These are phyloP conservation scores for Sebastes baramenuke DNA, from an alignment of 2,797 vertebrate species.

Conservation along the genomic window DNA sequence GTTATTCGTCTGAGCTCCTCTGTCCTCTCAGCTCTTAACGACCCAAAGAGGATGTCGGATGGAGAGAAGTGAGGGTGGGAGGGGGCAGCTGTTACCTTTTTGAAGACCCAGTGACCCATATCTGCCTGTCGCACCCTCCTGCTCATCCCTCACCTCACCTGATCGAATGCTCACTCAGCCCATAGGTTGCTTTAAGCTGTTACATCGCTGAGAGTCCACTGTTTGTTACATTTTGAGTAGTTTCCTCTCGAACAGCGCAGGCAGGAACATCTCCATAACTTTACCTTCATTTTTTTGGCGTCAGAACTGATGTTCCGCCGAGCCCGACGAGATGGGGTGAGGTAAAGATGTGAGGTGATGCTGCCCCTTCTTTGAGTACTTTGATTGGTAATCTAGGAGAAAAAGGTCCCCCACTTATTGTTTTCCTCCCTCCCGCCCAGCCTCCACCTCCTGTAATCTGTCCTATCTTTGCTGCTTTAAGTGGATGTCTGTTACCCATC, in stretches of 20 bases:
- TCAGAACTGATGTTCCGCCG: neutral
- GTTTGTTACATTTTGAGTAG: constrained; percentile 43
- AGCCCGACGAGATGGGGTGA: neutral
- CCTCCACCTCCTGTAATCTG: constrained; percentile 42
- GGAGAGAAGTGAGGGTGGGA: neutral
- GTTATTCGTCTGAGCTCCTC: constrained; percentile 88
- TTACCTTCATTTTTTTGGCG: neutral
- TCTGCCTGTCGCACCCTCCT: constrained; percentile 29
- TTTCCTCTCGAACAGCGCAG: constrained; percentile 29
- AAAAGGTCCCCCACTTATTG: neutral
- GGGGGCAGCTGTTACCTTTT: constrained; percentile 23
- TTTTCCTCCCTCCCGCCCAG: constrained; percentile 13
- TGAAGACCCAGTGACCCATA: constrained; percentile 16
- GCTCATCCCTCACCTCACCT: neutral
- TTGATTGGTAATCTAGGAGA: constrained; percentile 15
- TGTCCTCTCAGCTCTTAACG: neutral
- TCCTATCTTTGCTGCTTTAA: constrained; percentile 70
- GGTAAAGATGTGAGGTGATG: neutral
- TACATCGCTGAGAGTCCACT: constrained; percentile 26
- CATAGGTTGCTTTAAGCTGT: constrained; percentile 38
- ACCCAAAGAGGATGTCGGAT: constrained; percentile 23
- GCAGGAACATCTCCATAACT: neutral
- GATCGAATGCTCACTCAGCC: constrained; percentile 9
- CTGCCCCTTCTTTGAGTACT: constrained; percentile 12
- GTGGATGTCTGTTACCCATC: constrained; percentile 79